Base-by-base conservation (phyloP, 2,888 invertebrate species). In the Ellobium chinense region DNA sequence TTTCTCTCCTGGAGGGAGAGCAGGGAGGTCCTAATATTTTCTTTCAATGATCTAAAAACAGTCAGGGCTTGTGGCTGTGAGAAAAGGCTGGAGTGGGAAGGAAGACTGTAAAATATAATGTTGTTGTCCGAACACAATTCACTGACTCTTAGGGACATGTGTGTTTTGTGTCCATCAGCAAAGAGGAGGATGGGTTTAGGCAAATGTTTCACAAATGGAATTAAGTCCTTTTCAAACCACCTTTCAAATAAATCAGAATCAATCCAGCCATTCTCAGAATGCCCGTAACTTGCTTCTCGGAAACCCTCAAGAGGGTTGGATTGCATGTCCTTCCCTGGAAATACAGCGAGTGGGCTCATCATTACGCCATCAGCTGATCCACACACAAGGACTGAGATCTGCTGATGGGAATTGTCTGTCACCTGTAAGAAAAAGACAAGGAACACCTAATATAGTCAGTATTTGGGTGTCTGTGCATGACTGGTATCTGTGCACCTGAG, bases 131-230 rank as follows among this genome's bases (percentile, higher is more conserved):
- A 27, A 27, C 63, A 63, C 63, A 18, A 27, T 9, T 63, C 63
- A 27, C 12, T 9, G 3, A 63, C 29, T 21, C 2, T 63, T 3
- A 9, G 27, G 2, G 63, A 29, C 63, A 4, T 12, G 12, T 63
- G 63, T 29, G 63, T 63, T 31, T 63, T 63, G 31, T 63, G 29
- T 3, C 63, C 63, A 27, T 63, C 63, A 27, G 63, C 63, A 29
- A 63, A 63, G 18, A 63, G 31, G 3, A 63, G 27, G 7, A 63
- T 7, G 2, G 63, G 63, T 63, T 63, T 63, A 4, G 3, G 1
- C 2, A 63, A 12, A 63, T 63, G 63, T 21, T 63, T 3, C 29
- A 27, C 27, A 18, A 2, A 24, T 27, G 63, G 63, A 27, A 63
- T 29, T 4, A 63, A 63, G 29, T 7, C 63, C n/a, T 24, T 63